Base-by-base conservation (phyloP, 2,888 invertebrate genomes). In the Phymatocera aterrima region DNA sequence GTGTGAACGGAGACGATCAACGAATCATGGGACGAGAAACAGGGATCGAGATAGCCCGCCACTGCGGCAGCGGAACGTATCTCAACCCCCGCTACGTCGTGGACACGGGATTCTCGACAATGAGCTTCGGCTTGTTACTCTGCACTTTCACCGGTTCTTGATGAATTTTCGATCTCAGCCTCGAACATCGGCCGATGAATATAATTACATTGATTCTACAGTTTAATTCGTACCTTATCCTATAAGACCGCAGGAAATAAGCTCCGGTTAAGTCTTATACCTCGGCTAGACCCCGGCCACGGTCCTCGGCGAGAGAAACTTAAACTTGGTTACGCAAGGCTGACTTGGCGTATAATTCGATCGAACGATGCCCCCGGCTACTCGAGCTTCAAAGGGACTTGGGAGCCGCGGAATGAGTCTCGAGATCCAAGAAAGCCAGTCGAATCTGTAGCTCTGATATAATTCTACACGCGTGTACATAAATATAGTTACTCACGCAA, bases 261-360 rank as follows among this genome's bases (percentile, higher is more conserved):
- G n/a, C n/a, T 34, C 28, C 46, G 24, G 12, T 18, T 12, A 54
- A 46, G 15, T 21, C 68, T 68, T 18, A 37, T 64, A 8, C 60
- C 31, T 64, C 18, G 37, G 65, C 15, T 46, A 57, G 15, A 57
- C 21, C 68, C 24, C 48, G 31, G 31, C 31, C 60, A 12, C 21
- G 51, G 34, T 51, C 72, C 72, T 72, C 21, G 34, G 72, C 48
- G 72, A 48, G 34, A 72, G 43, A 34, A 72, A 75, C 57, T 75
- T 75, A 57, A 57, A 75, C 75, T 75, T 48, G 37, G 75, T 75
- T 75, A 75, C 28, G 37, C 24, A 28, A 54, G 60, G 75, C 75
- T 75, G 75, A 75, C 75, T 75, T 75, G 75, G 75, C 75, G 75
- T 54, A 57, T 54, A 75, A 75, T 75, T 54, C 57, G 57, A 75